Evolutionary conservation across 2,797 vertebrate species (phyloP), one percentile per base, ranked within the genome.

Genomic region (Hapalemur alaotrensis): DNA sequence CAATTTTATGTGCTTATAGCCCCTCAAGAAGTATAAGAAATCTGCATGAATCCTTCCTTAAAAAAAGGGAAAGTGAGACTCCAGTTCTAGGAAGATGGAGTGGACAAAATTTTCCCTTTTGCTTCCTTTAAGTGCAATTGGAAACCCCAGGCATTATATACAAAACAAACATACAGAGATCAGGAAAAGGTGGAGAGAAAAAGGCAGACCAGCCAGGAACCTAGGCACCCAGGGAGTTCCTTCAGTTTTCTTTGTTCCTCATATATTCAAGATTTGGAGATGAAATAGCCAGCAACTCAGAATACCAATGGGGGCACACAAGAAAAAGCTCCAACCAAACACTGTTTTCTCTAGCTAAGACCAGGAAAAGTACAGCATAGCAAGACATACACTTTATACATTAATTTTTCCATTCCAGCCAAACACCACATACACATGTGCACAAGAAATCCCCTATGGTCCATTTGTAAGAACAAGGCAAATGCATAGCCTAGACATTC

Each of bases 271-370:
- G 4, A 41, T 4, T 48, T 81, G 35, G 43, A 75, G 1, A 9
- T 85, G 3, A 89, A 85, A 14, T 20, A 65, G 5, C 14, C 14
- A 54, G 12, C 32, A 67, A 41, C 22, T 15, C 20, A 50, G 59
- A 67, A 69, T 65, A 28, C 8, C n/a, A 82, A n/a, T 61, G 11
- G n/a, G 8, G 23, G 7, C 3, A 20, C 4, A 3, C 4, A 12
- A 46, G 15, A 63, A 52, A 76, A 35, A 15, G 0, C 20, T 30
- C 18, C 4, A 54, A 12, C 0, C 5, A 63, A 79, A 65, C 10
- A 2, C 0, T 48, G 1, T 1, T 75, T 20, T 65, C 11, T 75
- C 0, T n/a, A 50, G 15, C 11, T 22, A 50, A 15, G 18, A 28
- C 1, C 1, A 46, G 35, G 5, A 81, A 10, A 82, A 7, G 7